Evolutionary conservation across 2,113 vertebrate genomes (phyloP), one percentile per base, ranked within the genome.

Genomic region (Triplophysa siluroides): DNA sequence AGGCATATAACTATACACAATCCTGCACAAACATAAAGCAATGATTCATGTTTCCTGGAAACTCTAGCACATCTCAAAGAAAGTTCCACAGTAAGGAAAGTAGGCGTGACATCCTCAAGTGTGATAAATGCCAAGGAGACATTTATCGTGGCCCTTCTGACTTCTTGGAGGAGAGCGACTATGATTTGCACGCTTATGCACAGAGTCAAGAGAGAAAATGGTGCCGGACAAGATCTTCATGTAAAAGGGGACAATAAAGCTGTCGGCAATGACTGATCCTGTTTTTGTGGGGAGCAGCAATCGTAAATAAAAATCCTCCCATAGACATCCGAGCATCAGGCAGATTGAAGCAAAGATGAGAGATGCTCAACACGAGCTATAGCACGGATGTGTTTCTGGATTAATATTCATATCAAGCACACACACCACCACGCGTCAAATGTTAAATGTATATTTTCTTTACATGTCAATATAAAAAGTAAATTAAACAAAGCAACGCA

Each of bases 161-260:
- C 62, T 68, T 29, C 26, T 50, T 23, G 14, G 26, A 45, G 47
- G 78, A 33, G 64, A 50, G 13, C 24, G 64, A 54, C 47, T 64
- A 58, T 82, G 80, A 84, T 82, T 80, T 86, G 73, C 54, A 65
- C 56, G 18, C 54, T 80, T 73, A 64, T 7, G 61, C 83, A 76
- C 66, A 80, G 78, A 13, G 1, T 50, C 65, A 65, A 71, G 75
- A 50, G 45, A 19, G 52, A 75, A 80, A 80, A 74, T 78, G 21
- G 58, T 82, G 75, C 67, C 8, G n/a, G 65, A 76, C 58, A 77
- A 74, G 58, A 76, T 16, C 54, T 75, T 64, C 58, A 64, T 80
- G 77, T 80, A 74, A 83, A 64, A 67, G 69, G 38, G 61, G 45
- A 58, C 78, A 76, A 78, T 84, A 73, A 83, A 83, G 75, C 63